Base-by-base conservation (phyloP, 2,888 invertebrate genomes). In the Osmoderma eremita region DNA sequence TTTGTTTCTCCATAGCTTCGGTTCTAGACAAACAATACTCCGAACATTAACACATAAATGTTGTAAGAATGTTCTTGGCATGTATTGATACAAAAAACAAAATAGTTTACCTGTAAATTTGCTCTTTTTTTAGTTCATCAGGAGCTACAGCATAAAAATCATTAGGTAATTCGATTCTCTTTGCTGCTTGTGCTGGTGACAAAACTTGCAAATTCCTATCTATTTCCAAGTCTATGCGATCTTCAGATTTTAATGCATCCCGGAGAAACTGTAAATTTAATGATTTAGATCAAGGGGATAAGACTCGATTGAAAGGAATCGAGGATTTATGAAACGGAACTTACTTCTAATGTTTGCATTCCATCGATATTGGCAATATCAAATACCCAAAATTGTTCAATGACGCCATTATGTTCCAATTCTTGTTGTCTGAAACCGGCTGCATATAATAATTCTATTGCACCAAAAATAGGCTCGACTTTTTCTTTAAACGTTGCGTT, bases 191-290 rank as follows among this genome's bases (percentile, higher is more conserved):
- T 0, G 90, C 89, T 0, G 94, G 93, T 63, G 91, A 82, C 51
- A 95, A 78, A n/a, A 95, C 92, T 81, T 91, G 91, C n/a, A 93
- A 79, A 78, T 93, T 93, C 65, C 97, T 86, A 78, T 97, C 95
- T 45, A 98, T 81, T 79, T 94, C 92, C 5, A 97, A 84, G 22
- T 88, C 88, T 49, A 98, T 91, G 0, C 91, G 88, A 77, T 95
- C 94, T 0, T 94, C 92, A 36, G 89, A 87, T 56, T 88, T 87
- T 0, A 97, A 83, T 0, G 92, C 91, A 71, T 95, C 95, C 56
- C 91, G 84, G 62, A 95, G 80, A 18, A 88, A 86, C 84, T 89
- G 81, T 4, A 89, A 38, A 15, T 20, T 5, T 5, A 30, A 30
- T n/a, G n/a, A n/a, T n/a, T n/a, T n/a, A n/a, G n/a, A n/a, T n/a